phyloP scores from a whole-genome alignment of 2,797 vertebrate species.

The Anas capensis region DNA sequence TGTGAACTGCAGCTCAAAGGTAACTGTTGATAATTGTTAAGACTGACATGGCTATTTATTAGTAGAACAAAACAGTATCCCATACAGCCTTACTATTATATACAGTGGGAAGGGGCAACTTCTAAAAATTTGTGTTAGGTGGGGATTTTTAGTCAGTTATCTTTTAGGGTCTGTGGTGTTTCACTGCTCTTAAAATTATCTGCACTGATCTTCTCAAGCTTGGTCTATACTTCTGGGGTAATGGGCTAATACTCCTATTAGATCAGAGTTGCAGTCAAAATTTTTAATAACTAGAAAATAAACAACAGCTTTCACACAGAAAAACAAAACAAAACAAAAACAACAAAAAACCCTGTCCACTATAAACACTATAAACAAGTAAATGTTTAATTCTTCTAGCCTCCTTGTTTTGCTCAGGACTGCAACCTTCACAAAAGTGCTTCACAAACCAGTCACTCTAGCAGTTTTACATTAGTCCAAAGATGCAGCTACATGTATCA shows the following conservation, averaged over 20 bases:
- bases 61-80: background rate
- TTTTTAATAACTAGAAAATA: background rate
- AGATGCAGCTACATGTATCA: background rate
- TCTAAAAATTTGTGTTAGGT: background rate
- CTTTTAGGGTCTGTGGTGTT: background rate
- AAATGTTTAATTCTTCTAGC: background rate
- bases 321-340: background rate
- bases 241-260: background rate
- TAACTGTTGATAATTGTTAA: background rate
- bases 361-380: background rate
- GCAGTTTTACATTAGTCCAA: background rate
- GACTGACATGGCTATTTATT: background rate
- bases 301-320: background rate
- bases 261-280: background rate
- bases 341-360: accelerated
- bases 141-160: background rate
- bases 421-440: background rate
- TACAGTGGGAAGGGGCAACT: background rate
- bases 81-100: background rate
- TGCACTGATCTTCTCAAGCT: accelerated
- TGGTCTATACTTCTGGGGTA: background rate
- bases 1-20: background rate
- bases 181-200: background rate
- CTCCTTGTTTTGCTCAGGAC: background rate
- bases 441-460: background rate